Conservation (phyloP, 2,113 vertebrate species). For the Cyphotilapia sp. region DNA sequence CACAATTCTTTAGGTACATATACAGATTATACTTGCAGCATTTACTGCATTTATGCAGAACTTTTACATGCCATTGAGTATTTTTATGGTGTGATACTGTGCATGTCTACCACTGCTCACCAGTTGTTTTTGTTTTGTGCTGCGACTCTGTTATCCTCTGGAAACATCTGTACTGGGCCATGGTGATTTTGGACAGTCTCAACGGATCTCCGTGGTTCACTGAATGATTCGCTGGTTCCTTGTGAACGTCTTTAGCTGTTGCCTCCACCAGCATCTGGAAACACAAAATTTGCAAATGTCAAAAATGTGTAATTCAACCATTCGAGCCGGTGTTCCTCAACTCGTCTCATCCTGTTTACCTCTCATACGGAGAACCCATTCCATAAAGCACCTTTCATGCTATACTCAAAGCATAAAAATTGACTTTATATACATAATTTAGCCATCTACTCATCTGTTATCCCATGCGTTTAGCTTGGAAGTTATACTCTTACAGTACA, state of each 20-base stretch:
- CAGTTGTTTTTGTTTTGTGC: conserved; percentile 1
- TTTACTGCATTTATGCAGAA: neutral
- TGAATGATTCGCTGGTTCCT: neutral
- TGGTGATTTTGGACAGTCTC: conserved; percentile 77
- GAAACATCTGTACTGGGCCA: conserved; percentile 90
- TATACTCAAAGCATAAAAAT: neutral
- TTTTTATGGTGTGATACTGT: neutral
- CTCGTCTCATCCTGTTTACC: neutral
- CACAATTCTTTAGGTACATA: neutral
- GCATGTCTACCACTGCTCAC: conserved; percentile 21
- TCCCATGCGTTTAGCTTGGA: neutral
- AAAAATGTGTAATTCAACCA: neutral
- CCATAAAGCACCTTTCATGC: neutral
- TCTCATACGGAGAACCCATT: neutral
- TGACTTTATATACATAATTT: neutral
- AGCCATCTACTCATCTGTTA: neutral
- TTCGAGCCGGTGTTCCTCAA: neutral
- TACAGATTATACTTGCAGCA: neutral
- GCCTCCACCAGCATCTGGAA: conserved; percentile 62
- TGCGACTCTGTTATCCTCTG: conserved; percentile 80
- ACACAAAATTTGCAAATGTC: neutral
- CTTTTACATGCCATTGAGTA: neutral
- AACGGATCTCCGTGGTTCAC: conserved; percentile 34
- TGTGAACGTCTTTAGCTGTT: conserved; percentile 22
- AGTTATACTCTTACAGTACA: neutral